phyloP scores from a whole-genome alignment of 2,797 vertebrate genomes.

The Triplophysa bombifrons region DNA sequence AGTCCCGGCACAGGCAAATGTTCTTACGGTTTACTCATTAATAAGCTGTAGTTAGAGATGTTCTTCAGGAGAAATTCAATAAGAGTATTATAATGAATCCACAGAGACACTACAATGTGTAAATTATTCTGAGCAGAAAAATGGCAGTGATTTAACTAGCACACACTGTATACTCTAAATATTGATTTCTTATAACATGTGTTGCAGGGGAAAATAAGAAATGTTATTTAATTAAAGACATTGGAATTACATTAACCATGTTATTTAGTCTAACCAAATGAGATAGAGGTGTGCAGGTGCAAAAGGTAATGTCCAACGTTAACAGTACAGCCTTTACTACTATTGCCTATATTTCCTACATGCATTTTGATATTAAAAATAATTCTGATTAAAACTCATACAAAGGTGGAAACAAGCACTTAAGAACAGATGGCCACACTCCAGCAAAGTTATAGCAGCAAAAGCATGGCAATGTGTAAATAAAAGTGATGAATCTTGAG shows the following conservation, averaged over 20 bases:
- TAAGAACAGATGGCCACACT: not conserved
- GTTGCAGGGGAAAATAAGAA: not conserved
- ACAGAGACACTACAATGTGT: slow-evolving; percentile 6
- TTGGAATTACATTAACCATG: not conserved
- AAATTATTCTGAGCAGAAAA: not conserved
- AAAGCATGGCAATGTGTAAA: not conserved
- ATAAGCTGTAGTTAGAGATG: slow-evolving; percentile 15
- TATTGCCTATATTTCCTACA: not conserved
- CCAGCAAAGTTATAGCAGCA: not conserved
- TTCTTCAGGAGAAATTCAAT: slow-evolving; percentile 7
- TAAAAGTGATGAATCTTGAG: slow-evolving; percentile 4
- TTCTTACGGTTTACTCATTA: slow-evolving; percentile 26
- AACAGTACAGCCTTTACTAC: too few relatives aligned
- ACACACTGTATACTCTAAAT: not conserved
- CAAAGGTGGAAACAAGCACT: not conserved
- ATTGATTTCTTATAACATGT: not conserved
- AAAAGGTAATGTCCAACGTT: too few relatives aligned
- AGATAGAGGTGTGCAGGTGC: too few relatives aligned
- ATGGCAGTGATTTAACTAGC: slow-evolving; percentile 2
- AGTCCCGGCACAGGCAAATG: slow-evolving; percentile 23
- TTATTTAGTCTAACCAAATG: too few relatives aligned
- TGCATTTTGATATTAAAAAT: slow-evolving; percentile 9
- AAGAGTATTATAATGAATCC: not conserved
- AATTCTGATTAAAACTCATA: slow-evolving; percentile 7
- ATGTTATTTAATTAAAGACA: not conserved